Evolutionary conservation across 2,797 vertebrate species (phyloP), one percentile per base, ranked within the genome.

Genomic region (Brachyrhaphis roseni): DNA sequence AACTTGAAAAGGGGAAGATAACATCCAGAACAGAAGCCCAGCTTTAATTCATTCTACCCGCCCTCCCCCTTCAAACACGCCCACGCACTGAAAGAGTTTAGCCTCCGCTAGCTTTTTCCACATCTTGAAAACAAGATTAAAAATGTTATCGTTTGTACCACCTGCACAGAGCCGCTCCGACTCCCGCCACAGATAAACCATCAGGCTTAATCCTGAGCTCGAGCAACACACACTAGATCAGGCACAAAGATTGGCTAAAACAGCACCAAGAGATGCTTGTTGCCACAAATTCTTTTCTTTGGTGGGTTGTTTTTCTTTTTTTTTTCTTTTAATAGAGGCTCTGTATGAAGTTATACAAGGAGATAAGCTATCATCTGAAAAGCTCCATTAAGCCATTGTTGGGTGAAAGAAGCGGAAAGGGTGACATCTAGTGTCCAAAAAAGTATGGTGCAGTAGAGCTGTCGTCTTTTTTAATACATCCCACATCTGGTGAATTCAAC

Each of bases 121-220:
- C 84, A 82, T 80, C 81, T 84, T 92, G 75, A 86, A 92, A 90
- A 89, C 77, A 87, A 89, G 87, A 92, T 93, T 87, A 90, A 89
- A 34, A 91, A 88, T 84, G 82, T 93, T 93, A 92, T 91, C 89
- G 31, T 79, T 51, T 78, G 81, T 82, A 85, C 86, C 90, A 90
- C 91, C 91, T 91, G 87, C 82, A 76, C 78, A 51, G 74, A 71
- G 76, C 82, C 62, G 84, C 83, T 79, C 78, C 53, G 78, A 84
- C 85, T 89, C 84, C 15, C 72, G 78, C 78, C 75, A 78, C 77
- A 88, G 83, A 87, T 83, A 76, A 85, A 76, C 81, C 82, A 86
- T 86, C 68, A 72, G 75, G 78, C 79, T 82, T 85, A 85, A 88
- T 86, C 86, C 85, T 78, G 41, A 78, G 87, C 36, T 55, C 43